A percentile compares a stretch with the other conserved stretches of the same genome.
phyloP scores from a whole-genome alignment of 1,140 invertebrate genomes.

The Riptortus pedestris region DNA sequence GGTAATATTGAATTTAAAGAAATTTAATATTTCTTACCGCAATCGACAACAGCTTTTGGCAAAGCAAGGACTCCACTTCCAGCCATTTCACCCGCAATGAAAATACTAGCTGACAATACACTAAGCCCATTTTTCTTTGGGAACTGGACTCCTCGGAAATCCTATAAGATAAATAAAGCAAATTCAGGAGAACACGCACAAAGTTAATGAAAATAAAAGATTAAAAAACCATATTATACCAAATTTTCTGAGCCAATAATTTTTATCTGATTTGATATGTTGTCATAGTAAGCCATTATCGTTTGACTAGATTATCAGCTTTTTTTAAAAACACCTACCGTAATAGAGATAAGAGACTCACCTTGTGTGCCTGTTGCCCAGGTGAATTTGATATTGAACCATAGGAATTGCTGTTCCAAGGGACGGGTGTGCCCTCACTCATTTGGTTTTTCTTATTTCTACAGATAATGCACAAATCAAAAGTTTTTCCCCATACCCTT shows the following conservation, averaged over 20 bases:
- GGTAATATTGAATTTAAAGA: too few relatives aligned
- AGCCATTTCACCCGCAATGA: slow-evolving; percentile 62
- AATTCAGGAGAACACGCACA: not conserved
- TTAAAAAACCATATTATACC: not conserved
- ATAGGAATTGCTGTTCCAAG: not conserved
- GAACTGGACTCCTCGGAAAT: not conserved
- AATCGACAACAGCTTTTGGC: slow-evolving; percentile 51
- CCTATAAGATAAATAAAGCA: not conserved
- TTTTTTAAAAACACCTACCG: not conserved
- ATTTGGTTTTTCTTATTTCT: too few relatives aligned
- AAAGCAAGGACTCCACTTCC: slow-evolving; percentile 62
- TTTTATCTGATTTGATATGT: slow-evolving; percentile 7
- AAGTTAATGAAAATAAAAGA: not conserved
- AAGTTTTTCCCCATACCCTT: too few relatives aligned
- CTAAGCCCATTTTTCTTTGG: slow-evolving; percentile 36
- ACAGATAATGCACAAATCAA: too few relatives aligned
- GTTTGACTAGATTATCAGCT: not conserved
- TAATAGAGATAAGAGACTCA: slow-evolving; percentile 5
- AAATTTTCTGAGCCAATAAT: not conserved
- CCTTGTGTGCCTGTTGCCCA: not conserved
- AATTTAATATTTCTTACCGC: too few relatives aligned
- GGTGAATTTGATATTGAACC: not conserved
- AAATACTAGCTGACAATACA: slow-evolving; percentile 46
- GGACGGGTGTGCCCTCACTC: too few relatives aligned
- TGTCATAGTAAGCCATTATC: slow-evolving; percentile 11